Percentiles rank a stretch among this genome's conserved stretches.
These are phyloP conservation scores for Palythoa caribaeorum DNA, from an alignment of 92 coral and sea anemone species.

Conservation along the genomic window DNA sequence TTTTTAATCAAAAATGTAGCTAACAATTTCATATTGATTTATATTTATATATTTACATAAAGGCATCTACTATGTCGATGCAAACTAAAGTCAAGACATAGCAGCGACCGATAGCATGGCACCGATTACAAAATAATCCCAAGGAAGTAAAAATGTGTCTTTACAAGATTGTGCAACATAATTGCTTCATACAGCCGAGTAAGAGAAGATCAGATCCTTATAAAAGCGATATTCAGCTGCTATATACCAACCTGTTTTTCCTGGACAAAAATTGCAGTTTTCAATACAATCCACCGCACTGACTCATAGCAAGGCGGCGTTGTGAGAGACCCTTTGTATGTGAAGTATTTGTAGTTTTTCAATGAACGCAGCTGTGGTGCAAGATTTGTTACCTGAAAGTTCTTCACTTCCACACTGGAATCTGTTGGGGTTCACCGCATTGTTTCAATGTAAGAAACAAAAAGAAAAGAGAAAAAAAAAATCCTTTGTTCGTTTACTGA, in stretches of 20 bases:
- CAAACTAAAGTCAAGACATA: no score
- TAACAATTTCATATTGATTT: no score
- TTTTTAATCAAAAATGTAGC: no score
- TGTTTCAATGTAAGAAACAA: background rate
- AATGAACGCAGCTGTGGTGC: background rate
- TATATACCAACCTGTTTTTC: slow-evolving; percentile 45
- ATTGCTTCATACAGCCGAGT: no score
- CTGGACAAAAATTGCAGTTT: slow-evolving; percentile 33
- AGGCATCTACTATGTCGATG: no score
- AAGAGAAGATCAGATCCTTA: no score
- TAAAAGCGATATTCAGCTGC: background rate
- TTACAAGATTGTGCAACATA: no score
- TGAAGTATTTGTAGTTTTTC: slow-evolving; percentile 33
- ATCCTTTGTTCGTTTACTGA: background rate
- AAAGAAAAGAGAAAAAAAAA: background rate
- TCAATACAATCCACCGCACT: slow-evolving; percentile 67
- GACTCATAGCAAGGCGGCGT: slow-evolving; percentile 65
- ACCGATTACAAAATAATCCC: background rate
- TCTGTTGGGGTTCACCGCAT: background rate
- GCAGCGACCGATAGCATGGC: no score
- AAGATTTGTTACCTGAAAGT: background rate
- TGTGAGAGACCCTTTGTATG: slow-evolving; percentile 61
- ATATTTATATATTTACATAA: no score
- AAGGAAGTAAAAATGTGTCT: background rate
- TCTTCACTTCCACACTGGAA: slow-evolving; percentile 12